A percentile compares a stretch with the other conserved stretches of the same genome.
These are phyloP conservation scores for Penaeus monodon DNA, from an alignment of 2,888 invertebrate species.

Conservation along the genomic window DNA sequence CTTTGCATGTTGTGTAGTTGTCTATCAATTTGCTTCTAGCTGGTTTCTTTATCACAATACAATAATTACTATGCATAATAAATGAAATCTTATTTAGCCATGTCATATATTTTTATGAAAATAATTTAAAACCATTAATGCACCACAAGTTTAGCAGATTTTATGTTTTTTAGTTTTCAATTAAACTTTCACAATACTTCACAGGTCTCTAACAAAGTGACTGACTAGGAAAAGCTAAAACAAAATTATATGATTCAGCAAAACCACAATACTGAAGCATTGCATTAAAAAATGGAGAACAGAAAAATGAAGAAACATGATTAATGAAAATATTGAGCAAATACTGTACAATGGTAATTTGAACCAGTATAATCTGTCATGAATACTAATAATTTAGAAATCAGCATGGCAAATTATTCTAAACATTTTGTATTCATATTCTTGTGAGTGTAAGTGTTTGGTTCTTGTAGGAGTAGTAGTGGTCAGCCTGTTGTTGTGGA, in stretches of 20 bases:
- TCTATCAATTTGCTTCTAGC: not conserved
- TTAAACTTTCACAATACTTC: no score
- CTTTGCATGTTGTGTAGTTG: slow-evolving; percentile 22
- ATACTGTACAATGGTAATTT: no score
- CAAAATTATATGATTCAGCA: no score
- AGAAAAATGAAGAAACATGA: no score
- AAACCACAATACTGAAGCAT: no score
- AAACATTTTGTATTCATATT: not conserved
- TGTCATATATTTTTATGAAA: not conserved
- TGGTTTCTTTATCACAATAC: not conserved
- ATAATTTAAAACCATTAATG: not conserved
- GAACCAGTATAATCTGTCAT: no score
- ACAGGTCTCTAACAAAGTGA: no score
- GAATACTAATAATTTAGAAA: not conserved
- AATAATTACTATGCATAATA: not conserved
- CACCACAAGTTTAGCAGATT: no score
- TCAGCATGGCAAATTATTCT: not conserved
- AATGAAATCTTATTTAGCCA: not conserved
- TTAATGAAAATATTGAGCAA: no score
- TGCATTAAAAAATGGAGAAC: no score
- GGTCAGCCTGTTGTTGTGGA: slow-evolving; percentile 21
- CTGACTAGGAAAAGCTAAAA: no score
- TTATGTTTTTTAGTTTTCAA: no score
- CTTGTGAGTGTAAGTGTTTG: slow-evolving; percentile 6
- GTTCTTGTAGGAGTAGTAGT: slow-evolving; percentile 21